These are phyloP conservation scores for Drosophila gaucha DNA, from an alignment of 2,888 invertebrate species.

Conservation along the genomic window DNA sequence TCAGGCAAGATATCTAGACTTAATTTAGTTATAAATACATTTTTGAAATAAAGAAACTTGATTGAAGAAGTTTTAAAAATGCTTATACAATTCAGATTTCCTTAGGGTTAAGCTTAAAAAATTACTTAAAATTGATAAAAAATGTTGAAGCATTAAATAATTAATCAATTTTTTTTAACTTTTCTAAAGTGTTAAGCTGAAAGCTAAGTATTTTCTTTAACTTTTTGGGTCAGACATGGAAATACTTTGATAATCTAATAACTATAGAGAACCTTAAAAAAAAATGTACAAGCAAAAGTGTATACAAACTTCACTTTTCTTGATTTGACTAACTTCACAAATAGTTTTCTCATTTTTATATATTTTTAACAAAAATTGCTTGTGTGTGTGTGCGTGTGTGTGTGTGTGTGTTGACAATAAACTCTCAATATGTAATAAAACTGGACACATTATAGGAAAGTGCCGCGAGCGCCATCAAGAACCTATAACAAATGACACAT, in stretches of 20 bases:
- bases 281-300: constrained; percentile 1
- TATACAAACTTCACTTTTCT: neutral
- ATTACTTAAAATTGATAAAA: too few relatives aligned
- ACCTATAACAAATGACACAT: constrained; percentile 31
- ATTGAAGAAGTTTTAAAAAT: neutral
- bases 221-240: too few relatives aligned
- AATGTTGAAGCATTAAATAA: too few relatives aligned
- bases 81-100: too few relatives aligned
- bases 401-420: constrained; percentile 62
- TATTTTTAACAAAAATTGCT: constrained; percentile 57
- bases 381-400: constrained; percentile 16
- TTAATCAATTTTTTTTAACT: too few relatives aligned
- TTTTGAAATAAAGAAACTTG: neutral
- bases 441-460: constrained; percentile 62
- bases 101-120: too few relatives aligned
- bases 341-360: constrained; percentile 20
- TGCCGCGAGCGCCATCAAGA: constrained; percentile 57
- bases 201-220: too few relatives aligned
- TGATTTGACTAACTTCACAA: neutral
- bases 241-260: too few relatives aligned
- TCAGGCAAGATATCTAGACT: neutral
- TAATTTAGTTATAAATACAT: neutral
- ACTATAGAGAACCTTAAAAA: too few relatives aligned
- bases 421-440: constrained; percentile 74
- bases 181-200: too few relatives aligned